Conservation (phyloP, 1,140 invertebrate genomes). For the Drosophila kanapiae region DNA sequence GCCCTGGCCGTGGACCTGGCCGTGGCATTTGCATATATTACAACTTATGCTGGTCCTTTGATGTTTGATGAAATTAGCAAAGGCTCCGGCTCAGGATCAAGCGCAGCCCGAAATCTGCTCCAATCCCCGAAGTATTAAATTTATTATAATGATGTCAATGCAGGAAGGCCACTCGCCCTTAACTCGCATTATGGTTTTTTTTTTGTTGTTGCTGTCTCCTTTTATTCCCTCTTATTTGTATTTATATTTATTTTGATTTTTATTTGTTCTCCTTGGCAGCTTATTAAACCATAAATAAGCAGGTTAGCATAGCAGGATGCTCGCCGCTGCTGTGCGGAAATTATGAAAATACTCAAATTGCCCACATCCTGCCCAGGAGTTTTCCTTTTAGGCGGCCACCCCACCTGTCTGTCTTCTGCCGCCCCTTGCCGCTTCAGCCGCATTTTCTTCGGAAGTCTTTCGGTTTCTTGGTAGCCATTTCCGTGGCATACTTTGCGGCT, state of each 20-base stretch:
- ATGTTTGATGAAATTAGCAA: slow-evolving; percentile 74
- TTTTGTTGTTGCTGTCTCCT: slow-evolving; percentile 19
- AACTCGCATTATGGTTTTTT: slow-evolving; percentile 18
- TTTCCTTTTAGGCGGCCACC: slow-evolving; percentile 29
- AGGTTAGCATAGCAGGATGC: slow-evolving; percentile 46
- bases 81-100: slow-evolving; percentile 9
- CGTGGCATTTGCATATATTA: slow-evolving; percentile 79
- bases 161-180: slow-evolving; percentile 29
- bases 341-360: slow-evolving; percentile 81
- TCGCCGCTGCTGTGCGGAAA: slow-evolving; percentile 55
- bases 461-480: slow-evolving; percentile 41
- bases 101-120: slow-evolving; percentile 33
- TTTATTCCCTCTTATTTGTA: slow-evolving; percentile 37
- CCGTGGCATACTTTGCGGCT: slow-evolving; percentile 78
- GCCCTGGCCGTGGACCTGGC: slow-evolving; percentile 39
- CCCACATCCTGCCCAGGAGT: slow-evolving; percentile 66
- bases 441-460: slow-evolving; percentile 49
- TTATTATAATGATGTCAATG: slow-evolving; percentile 67
- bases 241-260: slow-evolving; percentile 64
- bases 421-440: not conserved
- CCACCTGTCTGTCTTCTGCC: slow-evolving; percentile 6
- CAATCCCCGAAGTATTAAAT: slow-evolving; percentile 63
- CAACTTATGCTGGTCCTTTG: slow-evolving; percentile 53
- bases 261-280: slow-evolving; percentile 51
- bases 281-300: slow-evolving; percentile 77